Evolutionary conservation across 2,113 vertebrate genomes (phyloP), one percentile per base, ranked within the genome.

Genomic region (Daphoenositta chrysoptera): DNA sequence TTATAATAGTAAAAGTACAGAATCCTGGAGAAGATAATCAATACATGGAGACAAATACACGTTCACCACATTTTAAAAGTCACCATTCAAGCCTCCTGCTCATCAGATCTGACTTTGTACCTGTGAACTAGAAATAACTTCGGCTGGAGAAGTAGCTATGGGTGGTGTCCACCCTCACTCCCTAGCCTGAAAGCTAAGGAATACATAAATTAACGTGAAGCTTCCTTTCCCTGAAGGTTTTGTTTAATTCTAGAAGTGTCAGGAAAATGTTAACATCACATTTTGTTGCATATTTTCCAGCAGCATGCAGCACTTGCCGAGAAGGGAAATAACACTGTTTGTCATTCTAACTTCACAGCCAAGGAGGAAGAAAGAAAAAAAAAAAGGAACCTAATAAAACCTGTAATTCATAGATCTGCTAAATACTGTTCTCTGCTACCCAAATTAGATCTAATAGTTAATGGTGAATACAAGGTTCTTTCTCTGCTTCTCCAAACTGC

Each of bases 161-260:
- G 68, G 73, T 79, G 78, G 48, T 51, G 57, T 89, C 77, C 83
- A 76, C 47, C 13, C 53, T 84, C 48, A 33, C 9, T 81, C 51
- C 31, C 65, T 9, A 87, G 56, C 21, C 51, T 51, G 66, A 69
- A 82, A 87, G 23, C 65, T 68, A 37, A 89, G 65, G 84, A 87
- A 91, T 87, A 96, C 87, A 91, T 91, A 94, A 93, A 83, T 92
- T 95, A 94, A 69, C 44, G 57, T 19, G 78, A 92, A 93, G 83
- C 77, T 94, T 95, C 87, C 94, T 60, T 91, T 72, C 72, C 77
- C 69, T 87, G 72, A 84, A 89, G 26, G 65, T 84, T 95, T 89
- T 97, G 91, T 92, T 97, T 96, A 89, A 91, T 96, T 94, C 94
- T 92, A 75, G 78, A 95, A 83, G 87, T 75, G 83, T 94, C 87